Evolutionary conservation across 2,888 invertebrate species (phyloP).

Genomic region (Drosophila atripex): DNA sequence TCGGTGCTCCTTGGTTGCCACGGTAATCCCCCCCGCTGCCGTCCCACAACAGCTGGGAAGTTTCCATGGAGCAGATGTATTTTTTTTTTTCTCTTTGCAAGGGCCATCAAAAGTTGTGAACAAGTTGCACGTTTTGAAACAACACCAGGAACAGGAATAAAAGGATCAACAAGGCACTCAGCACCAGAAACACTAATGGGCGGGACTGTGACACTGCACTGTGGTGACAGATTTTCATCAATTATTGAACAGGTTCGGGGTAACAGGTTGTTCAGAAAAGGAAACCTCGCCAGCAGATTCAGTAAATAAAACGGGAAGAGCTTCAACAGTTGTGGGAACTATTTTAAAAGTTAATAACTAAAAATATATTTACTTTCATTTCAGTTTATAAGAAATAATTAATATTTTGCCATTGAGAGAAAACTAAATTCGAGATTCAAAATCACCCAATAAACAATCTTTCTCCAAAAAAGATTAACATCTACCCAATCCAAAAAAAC

Average conservation of each 20-base stretch:
- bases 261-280: constrained; percentile 55
- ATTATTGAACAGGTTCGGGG: constrained; percentile 62
- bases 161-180: constrained; percentile 65
- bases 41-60: constrained; percentile 45
- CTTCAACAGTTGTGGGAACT: background rate
- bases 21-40: background rate
- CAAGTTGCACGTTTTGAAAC: constrained; percentile 50
- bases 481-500: background rate
- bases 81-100: constrained; percentile 29
- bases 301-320: background rate
- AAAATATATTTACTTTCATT: background rate
- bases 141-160: constrained; percentile 35
- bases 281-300: too few species aligned
- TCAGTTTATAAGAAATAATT: too few species aligned
- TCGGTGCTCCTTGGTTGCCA: constrained; percentile 21
- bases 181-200: constrained; percentile 27
- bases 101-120: constrained; percentile 58
- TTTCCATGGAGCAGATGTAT: constrained; percentile 42
- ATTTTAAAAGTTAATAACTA: background rate
- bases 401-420: background rate
- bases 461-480: background rate
- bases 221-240: constrained; percentile 70
- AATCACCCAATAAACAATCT: background rate
- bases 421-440: background rate
- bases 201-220: constrained; percentile 64